These are phyloP conservation scores for Teleogryllus occipitalis DNA, from an alignment of 1,140 invertebrate genomes.

Conservation along the genomic window DNA sequence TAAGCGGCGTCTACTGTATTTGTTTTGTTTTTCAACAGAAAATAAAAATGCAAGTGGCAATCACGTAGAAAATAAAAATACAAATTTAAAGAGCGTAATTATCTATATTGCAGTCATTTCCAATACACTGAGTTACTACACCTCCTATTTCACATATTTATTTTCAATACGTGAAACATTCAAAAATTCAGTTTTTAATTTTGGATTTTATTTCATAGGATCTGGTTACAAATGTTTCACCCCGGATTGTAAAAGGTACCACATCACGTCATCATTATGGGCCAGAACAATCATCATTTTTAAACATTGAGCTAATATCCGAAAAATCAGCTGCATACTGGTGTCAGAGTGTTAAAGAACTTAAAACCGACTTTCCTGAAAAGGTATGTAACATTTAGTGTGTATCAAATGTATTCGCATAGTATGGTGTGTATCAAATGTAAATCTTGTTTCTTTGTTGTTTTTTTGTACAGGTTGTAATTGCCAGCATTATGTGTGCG, in stretches of 20 bases:
- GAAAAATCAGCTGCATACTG: conserved; percentile 94
- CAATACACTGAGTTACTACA: not conserved
- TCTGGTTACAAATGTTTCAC: conserved; percentile 92
- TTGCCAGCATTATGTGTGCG: conserved; percentile 95
- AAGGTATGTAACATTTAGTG: conserved; percentile 48
- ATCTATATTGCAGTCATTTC: not conserved
- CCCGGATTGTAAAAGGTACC: conserved; percentile 86
- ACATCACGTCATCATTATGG: conserved; percentile 88
- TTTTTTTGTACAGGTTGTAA: conserved; percentile 60
- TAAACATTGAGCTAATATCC: conserved; percentile 97
- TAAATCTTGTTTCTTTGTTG: not conserved
- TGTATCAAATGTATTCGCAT: not conserved
- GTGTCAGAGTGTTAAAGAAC: conserved; percentile 77
- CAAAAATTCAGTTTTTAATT: not conserved
- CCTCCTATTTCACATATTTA: not conserved
- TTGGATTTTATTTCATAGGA: conserved; percentile 51
- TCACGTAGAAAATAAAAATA: no score
- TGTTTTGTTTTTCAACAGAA: no score
- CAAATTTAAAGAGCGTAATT: no score
- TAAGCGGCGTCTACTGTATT: no score
- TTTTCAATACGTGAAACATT: not conserved
- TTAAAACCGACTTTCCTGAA: conserved; percentile 86
- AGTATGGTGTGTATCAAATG: not conserved
- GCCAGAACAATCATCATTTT: conserved; percentile 87
- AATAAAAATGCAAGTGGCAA: no score